phyloP scores from a whole-genome alignment of 2,888 invertebrate species.

The Metellina segmentata region DNA sequence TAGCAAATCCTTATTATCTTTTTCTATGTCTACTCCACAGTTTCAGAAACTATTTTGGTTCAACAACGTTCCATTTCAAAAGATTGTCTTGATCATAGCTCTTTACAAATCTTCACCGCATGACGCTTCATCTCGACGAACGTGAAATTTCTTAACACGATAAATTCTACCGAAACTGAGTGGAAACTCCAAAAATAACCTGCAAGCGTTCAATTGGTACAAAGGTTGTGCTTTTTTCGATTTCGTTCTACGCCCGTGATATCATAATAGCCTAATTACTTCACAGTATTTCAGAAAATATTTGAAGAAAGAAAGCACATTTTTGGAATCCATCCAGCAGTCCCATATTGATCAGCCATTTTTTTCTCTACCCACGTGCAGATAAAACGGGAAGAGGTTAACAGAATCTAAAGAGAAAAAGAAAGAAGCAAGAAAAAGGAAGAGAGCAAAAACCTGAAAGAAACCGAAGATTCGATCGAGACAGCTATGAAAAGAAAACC shows the following conservation, averaged over 20 bases:
- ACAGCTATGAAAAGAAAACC: slow-evolving; percentile 51
- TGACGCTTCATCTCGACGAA: too few species aligned
- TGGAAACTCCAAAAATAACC: background rate
- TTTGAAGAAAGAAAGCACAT: slow-evolving; percentile 8
- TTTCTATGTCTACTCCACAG: too few species aligned
- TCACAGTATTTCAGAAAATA: slow-evolving; percentile 6
- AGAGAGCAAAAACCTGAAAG: slow-evolving; percentile 38
- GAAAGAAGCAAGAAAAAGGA: slow-evolving; percentile 11
- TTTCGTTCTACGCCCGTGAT: background rate
- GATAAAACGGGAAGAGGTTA: slow-evolving; percentile 22
- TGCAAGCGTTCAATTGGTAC: background rate
- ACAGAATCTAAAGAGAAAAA: slow-evolving; percentile 43
- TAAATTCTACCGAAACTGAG: too few species aligned
- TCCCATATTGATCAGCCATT: slow-evolving; percentile 47
- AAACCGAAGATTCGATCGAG: slow-evolving; percentile 59
- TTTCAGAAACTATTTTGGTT: too few species aligned
- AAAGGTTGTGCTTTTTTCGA: background rate
- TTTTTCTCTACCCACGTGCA: background rate
- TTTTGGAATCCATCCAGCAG: slow-evolving; percentile 48
- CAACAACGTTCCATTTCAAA: too few species aligned
- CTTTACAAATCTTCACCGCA: too few species aligned
- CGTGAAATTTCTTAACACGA: too few species aligned
- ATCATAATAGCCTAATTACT: slow-evolving; percentile 58
- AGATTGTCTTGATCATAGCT: too few species aligned
- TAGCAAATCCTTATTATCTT: too few species aligned